Evolutionary conservation across 2,113 vertebrate genomes (phyloP).

Genomic region (Astur gentilis): DNA sequence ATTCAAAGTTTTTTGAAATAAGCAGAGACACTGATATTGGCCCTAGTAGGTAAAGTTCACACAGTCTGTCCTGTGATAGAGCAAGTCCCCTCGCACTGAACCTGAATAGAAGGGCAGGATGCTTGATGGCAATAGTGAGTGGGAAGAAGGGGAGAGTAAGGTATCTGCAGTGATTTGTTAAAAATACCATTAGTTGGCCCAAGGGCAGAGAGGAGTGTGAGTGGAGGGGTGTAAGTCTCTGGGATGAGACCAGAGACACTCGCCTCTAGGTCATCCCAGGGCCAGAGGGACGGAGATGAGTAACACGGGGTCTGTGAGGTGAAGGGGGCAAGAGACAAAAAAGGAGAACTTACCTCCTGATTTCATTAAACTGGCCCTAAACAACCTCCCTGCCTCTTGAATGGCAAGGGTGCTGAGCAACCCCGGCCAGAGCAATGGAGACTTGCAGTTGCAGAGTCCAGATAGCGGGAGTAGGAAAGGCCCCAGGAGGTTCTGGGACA

Average conservation of each 20-base stretch:
- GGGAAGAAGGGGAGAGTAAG: not conserved
- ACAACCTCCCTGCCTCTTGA: not conserved
- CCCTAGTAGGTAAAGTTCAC: not conserved
- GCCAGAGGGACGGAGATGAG: not conserved
- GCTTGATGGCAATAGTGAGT: not conserved
- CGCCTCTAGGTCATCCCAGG: not conserved
- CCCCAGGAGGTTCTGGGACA: not conserved
- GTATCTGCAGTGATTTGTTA: not conserved
- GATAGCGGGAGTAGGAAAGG: not conserved
- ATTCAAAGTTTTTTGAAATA: not conserved
- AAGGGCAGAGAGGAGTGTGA: not conserved
- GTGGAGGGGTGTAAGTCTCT: not conserved
- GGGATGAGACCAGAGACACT: not conserved
- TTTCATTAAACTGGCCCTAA: not conserved
- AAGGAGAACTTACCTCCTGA: not conserved
- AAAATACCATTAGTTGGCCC: not conserved
- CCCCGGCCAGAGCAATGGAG: not conserved
- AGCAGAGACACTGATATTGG: fast-evolving
- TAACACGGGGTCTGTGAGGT: not conserved
- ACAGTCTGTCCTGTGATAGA: not conserved
- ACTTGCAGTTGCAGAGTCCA: not conserved
- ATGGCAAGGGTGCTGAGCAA: not conserved
- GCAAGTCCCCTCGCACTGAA: not conserved
- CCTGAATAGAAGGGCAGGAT: not conserved
- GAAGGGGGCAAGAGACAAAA: not conserved